phyloP scores from a whole-genome alignment of 2,113 vertebrate genomes.

The Xenopus laevis region DNA sequence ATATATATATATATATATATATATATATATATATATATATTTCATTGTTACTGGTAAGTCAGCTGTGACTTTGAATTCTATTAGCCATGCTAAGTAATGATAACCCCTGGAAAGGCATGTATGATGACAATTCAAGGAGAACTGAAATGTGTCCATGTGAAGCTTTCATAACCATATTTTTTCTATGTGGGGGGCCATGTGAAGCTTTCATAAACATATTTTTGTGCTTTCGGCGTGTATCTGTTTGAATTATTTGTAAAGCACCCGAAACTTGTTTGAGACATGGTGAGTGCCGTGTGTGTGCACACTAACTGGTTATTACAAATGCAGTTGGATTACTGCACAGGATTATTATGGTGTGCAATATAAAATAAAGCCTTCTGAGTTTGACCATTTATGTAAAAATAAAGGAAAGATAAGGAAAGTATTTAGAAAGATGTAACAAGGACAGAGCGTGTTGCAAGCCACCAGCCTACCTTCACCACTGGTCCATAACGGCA shows the following conservation, averaged over 20 bases:
- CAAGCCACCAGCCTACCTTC: slow-evolving; percentile 74
- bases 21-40: neutral
- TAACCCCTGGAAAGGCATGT: neutral
- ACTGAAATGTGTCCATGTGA: no score
- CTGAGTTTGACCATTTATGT: slow-evolving; percentile 10
- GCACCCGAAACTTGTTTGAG: no score
- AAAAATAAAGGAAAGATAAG: slow-evolving; percentile 47
- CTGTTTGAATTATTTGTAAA: no score
- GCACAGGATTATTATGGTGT: neutral
- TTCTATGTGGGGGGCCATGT: no score
- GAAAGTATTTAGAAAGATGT: slow-evolving; percentile 48
- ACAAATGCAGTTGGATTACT: slow-evolving; percentile 12
- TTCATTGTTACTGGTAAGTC: slow-evolving; percentile 44
- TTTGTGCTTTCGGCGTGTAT: no score
- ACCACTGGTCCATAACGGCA: slow-evolving; percentile 95
- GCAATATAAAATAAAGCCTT: neutral
- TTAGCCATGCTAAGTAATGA: slow-evolving; percentile 11
- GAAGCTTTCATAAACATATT: no score
- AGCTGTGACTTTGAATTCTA: slow-evolving; percentile 8
- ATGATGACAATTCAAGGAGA: no score
- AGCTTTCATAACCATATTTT: no score
- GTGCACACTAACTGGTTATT: neutral
- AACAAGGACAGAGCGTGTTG: neutral
- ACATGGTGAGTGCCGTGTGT: neutral
- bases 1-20: no score